Evolutionary conservation across 2,113 vertebrate species (phyloP).

Genomic region (Callopanchax toddi): DNA sequence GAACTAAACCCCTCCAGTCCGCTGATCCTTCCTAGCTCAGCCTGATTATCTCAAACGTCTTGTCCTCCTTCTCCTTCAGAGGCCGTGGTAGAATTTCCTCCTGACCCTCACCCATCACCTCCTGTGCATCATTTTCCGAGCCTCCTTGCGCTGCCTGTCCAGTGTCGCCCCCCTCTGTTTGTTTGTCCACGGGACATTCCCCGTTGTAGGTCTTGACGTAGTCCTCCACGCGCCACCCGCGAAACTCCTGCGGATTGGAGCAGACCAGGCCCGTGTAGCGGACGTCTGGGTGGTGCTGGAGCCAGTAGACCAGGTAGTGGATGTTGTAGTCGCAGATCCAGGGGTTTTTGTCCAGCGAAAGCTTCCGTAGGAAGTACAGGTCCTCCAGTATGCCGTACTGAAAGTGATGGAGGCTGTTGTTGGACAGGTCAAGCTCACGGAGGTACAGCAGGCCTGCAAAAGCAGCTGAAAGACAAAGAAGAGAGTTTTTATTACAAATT

Average conservation of each 20-base stretch:
- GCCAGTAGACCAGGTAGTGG: conserved; percentile 98
- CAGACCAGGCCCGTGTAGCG: conserved; percentile 88
- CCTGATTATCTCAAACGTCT: conserved; percentile 75
- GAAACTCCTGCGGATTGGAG: conserved; percentile 88
- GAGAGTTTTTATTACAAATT: too few species aligned
- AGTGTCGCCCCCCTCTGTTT: conserved; percentile 67
- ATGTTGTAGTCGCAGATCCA: conserved; percentile 98
- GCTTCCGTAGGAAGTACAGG: conserved; percentile 91
- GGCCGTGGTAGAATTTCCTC: conserved; percentile 68
- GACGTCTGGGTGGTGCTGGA: conserved; percentile 92
- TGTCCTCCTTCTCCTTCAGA: conserved; percentile 50
- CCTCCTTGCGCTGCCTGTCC: conserved; percentile 77
- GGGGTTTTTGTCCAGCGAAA: conserved; percentile 89
- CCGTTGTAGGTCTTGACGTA: conserved; percentile 96
- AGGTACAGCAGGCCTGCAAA: conserved; percentile 90
- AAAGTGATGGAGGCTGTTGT: conserved; percentile 91
- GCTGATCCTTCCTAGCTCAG: conserved; percentile 59
- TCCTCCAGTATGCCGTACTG: conserved; percentile 94
- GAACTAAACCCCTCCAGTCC: conserved; percentile 5
- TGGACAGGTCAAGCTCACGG: conserved; percentile 92
- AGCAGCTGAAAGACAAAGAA: conserved; percentile 80
- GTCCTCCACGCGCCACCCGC: conserved; percentile 90
- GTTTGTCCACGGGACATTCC: conserved; percentile 91
- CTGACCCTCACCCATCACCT: conserved; percentile 79
- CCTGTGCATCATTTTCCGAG: conserved; percentile 74